Conservation (phyloP, 2,113 vertebrate genomes). For the Hassar affinis region DNA sequence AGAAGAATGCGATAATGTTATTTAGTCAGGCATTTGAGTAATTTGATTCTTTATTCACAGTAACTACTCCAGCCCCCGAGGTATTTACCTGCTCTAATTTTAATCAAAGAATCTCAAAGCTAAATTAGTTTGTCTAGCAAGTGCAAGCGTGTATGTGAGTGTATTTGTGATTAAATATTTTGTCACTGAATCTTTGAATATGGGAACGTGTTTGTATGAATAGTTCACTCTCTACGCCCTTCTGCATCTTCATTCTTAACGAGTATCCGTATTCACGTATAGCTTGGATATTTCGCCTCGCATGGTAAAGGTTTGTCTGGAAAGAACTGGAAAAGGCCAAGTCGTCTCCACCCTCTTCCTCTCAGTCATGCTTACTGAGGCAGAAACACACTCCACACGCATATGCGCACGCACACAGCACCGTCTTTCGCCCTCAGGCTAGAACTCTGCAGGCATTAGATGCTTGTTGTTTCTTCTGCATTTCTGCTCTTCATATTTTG, state of each 20-base stretch:
- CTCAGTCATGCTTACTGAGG: slow-evolving; percentile 45
- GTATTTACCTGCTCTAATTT: slow-evolving; percentile 47
- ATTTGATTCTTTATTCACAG: slow-evolving; percentile 49
- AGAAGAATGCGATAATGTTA: slow-evolving; percentile 35
- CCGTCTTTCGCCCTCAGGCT: slow-evolving; percentile 23
- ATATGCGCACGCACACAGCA: slow-evolving; percentile 8
- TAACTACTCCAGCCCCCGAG: slow-evolving; percentile 33
- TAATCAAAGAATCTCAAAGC: slow-evolving; percentile 47
- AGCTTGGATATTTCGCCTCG: not conserved
- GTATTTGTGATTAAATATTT: slow-evolving; percentile 32
- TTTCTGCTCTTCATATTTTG: not conserved
- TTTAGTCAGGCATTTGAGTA: slow-evolving; percentile 52
- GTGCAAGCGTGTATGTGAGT: slow-evolving; percentile 6
- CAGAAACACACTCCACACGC: slow-evolving; percentile 23
- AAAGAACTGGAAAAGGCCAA: slow-evolving; percentile 32
- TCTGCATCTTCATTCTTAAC: not conserved
- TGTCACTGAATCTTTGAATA: slow-evolving; percentile 19
- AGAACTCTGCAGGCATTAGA: slow-evolving; percentile 28
- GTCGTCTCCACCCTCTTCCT: slow-evolving; percentile 24
- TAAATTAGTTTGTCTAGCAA: slow-evolving; percentile 39
- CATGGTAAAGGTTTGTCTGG: slow-evolving; percentile 5
- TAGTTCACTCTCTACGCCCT: not conserved
- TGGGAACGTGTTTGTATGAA: slow-evolving; percentile 7
- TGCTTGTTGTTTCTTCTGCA: slow-evolving; percentile 8
- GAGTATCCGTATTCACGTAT: not conserved